Percentiles rank a stretch among this genome's conserved stretches.
These are phyloP conservation scores for Rhinolophus sinicus DNA, from an alignment of 2,113 vertebrate species.

Conservation along the genomic window DNA sequence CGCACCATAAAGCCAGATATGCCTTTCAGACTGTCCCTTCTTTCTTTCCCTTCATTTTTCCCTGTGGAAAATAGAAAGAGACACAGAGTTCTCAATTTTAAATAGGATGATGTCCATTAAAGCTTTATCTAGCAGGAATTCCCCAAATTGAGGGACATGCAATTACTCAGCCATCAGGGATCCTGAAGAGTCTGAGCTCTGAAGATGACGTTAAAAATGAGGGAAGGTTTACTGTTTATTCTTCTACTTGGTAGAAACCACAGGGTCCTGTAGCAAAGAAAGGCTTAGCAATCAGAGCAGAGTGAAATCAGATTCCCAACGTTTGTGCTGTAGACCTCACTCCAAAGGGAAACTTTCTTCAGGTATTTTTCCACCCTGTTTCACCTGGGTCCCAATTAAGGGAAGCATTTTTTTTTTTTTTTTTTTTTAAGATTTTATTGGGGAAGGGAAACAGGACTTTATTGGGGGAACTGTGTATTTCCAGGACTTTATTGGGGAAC, in stretches of 20 bases:
- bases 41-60: not conserved
- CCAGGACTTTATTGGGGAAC: too few species aligned
- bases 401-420: not conserved
- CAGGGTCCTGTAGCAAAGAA: not conserved
- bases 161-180: not conserved
- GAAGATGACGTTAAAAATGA: not conserved
- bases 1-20: not conserved
- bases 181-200: not conserved
- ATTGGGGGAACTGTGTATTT: too few species aligned
- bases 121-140: not conserved
- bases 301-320: not conserved
- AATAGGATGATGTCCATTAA: not conserved
- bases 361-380: not conserved
- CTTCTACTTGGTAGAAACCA: not conserved
- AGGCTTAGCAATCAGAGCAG: not conserved
- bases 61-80: constrained; percentile 16
- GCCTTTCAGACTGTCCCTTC: not conserved
- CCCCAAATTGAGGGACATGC: not conserved
- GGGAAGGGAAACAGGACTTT: too few species aligned
- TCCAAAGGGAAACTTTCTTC: not conserved
- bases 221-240: not conserved
- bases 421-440: too few species aligned
- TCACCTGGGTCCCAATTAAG: not conserved
- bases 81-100: not conserved
- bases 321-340: not conserved